These are phyloP conservation scores for Erythrocercus mccallii DNA, from an alignment of 2,113 vertebrate genomes.

Conservation along the genomic window DNA sequence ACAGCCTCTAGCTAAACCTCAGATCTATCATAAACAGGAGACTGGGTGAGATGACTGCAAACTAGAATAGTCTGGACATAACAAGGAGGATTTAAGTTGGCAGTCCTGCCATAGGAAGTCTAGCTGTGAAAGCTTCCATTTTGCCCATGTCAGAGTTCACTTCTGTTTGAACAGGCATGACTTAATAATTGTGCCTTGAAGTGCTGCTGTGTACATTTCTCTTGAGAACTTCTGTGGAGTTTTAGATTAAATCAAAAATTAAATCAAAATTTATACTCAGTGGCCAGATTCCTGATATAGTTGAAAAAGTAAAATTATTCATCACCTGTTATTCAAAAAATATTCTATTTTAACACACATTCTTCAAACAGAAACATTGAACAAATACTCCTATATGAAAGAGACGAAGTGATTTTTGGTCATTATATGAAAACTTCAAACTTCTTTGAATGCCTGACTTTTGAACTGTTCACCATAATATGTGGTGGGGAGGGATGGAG, in stretches of 20 bases:
- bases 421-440: background rate
- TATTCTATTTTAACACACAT: background rate
- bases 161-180: slow-evolving; percentile 16
- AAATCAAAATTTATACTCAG: slow-evolving; percentile 16
- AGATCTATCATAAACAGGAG: background rate
- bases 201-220: background rate
- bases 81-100: background rate
- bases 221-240: background rate
- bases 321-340: background rate
- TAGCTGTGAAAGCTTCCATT: slow-evolving; percentile 22
- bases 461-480: background rate
- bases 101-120: background rate
- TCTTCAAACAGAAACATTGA: background rate
- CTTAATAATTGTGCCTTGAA: background rate
- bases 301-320: slow-evolving; percentile 2
- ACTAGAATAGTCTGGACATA: background rate
- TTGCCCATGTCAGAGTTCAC: slow-evolving; percentile 18
- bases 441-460: background rate
- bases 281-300: background rate
- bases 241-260: slow-evolving; percentile 8
- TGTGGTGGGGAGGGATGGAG: too few species aligned
- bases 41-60: background rate
- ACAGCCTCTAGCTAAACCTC: background rate
- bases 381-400: background rate
- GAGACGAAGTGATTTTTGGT: background rate